Percentiles rank a stretch among this genome's conserved stretches.
Evolutionary conservation across 2,113 vertebrate genomes (phyloP).

Genomic region (Sarotherodon lohbergeri): DNA sequence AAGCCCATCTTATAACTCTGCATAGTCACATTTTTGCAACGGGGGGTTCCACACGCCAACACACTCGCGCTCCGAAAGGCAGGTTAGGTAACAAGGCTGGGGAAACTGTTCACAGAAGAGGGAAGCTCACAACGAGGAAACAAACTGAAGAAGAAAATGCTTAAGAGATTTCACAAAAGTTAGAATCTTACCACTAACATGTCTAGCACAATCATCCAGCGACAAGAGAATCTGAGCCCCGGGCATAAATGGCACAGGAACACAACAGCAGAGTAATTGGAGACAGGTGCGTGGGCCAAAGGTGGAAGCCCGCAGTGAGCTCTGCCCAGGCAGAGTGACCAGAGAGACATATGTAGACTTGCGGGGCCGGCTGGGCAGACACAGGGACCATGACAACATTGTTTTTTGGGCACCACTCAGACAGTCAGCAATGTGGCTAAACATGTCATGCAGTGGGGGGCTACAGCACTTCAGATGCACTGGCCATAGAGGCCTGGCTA

Average conservation of each 20-base stretch:
- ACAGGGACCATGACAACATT: neutral
- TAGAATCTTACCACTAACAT: neutral
- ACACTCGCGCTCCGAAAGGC: neutral
- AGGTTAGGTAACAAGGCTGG: neutral
- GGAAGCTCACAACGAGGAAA: neutral
- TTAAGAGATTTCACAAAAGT: neutral
- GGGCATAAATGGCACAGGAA: neutral
- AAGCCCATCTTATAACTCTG: neutral
- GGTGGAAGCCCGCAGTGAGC: fast-evolving
- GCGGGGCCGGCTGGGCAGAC: fast-evolving
- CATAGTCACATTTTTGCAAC: neutral
- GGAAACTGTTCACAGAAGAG: neutral
- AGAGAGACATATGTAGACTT: neutral
- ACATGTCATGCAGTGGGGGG: neutral
- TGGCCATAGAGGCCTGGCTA: neutral
- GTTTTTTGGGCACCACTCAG: neutral
- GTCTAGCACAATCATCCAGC: neutral
- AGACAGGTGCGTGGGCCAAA: neutral
- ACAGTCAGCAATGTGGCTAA: neutral
- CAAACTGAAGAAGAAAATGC: neutral
- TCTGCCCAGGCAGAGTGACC: no score
- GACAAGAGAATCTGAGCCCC: neutral
- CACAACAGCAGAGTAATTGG: neutral
- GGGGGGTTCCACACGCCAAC: neutral
- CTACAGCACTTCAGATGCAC: neutral